These are phyloP conservation scores for Alentia gelatinosa DNA, from an alignment of 2,888 invertebrate species.

Conservation along the genomic window DNA sequence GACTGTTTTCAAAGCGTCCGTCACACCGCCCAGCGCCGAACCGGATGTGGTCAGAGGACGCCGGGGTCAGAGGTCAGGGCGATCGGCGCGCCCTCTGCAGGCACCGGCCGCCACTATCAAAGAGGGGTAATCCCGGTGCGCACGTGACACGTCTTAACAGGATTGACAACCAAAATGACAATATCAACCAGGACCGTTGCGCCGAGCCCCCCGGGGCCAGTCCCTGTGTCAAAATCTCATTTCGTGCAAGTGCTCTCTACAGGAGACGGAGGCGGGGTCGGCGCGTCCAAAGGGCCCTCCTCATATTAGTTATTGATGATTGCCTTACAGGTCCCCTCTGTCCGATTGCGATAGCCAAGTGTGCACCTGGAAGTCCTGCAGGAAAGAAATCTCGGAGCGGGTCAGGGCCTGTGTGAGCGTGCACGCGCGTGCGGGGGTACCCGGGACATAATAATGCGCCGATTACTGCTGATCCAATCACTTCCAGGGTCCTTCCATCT, in stretches of 20 bases:
- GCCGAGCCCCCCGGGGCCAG: neutral
- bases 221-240: constrained; percentile 16
- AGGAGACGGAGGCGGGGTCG: neutral
- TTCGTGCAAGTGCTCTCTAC: neutral
- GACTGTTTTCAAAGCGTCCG: neutral
- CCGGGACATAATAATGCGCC: no score
- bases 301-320: neutral
- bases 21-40: neutral
- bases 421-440: no score
- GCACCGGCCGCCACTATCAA: neutral
- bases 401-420: no score
- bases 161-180: neutral
- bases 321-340: neutral
- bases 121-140: neutral
- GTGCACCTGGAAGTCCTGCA: neutral
- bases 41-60: neutral
- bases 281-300: neutral
- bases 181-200: neutral
- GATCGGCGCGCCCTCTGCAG: neutral
- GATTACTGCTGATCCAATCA: no score
- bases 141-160: neutral
- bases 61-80: neutral
- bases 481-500: no score
- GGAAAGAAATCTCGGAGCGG: no score
- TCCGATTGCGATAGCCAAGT: neutral